These are phyloP conservation scores for Meleagris gallopavo DNA, from an alignment of 2,113 vertebrate genomes.

Conservation along the genomic window DNA sequence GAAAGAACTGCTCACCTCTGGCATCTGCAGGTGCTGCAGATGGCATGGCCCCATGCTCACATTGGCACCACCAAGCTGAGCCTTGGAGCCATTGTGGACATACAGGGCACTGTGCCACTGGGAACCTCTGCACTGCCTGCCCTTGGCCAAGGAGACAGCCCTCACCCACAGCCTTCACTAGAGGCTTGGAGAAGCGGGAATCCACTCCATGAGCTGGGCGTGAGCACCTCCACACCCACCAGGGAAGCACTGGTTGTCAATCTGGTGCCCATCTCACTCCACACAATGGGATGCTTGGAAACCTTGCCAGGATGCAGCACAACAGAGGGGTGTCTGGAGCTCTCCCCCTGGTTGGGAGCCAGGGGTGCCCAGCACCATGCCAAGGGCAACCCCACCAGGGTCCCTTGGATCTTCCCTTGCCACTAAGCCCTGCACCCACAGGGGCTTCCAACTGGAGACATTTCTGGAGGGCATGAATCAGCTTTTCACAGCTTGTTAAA, in stretches of 20 bases:
- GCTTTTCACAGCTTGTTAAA: constrained; percentile 85
- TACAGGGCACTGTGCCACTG: background rate
- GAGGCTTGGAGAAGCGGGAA: background rate
- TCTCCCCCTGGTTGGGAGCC: background rate
- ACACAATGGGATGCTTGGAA: background rate
- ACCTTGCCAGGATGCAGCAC: fast-evolving
- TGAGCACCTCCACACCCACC: fast-evolving
- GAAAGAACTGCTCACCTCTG: background rate
- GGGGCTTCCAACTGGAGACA: constrained; percentile 69
- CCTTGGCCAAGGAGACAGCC: fast-evolving
- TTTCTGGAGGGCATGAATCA: constrained; percentile 82
- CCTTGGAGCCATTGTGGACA: fast-evolving
- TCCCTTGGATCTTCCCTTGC: background rate
- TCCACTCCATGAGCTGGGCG: fast-evolving
- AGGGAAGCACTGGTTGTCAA: background rate
- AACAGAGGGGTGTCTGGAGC: background rate
- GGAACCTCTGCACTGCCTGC: fast-evolving
- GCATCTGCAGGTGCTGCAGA: fast-evolving
- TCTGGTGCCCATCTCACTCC: background rate
- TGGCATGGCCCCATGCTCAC: fast-evolving
- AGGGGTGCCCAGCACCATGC: background rate
- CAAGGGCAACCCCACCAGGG: background rate
- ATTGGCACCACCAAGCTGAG: background rate
- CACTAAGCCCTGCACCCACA: background rate
- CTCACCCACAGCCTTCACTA: fast-evolving